Percentiles rank a stretch among this genome's conserved stretches.
Evolutionary conservation across 2,888 invertebrate species (phyloP).

Genomic region (Epinotia demarniana): DNA sequence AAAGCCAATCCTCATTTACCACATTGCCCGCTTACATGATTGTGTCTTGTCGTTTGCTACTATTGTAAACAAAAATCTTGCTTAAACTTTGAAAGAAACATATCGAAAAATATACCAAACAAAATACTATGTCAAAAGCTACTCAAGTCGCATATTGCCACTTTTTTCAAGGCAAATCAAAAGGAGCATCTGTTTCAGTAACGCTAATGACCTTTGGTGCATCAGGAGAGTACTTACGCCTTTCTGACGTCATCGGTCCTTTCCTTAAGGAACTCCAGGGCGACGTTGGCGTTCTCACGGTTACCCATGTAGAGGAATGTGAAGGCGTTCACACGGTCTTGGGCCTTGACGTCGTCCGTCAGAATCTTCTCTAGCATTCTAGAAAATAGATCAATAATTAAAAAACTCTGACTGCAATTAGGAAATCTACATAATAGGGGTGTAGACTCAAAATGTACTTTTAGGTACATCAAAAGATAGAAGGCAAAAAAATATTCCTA

Average conservation of each 20-base stretch:
- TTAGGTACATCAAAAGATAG: too few species aligned
- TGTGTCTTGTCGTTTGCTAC: too few species aligned
- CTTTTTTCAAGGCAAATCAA: not conserved
- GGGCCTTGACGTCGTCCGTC: slow-evolving; percentile 68
- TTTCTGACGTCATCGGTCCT: slow-evolving; percentile 60
- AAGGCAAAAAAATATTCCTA: too few species aligned
- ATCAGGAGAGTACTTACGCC: slow-evolving; percentile 58
- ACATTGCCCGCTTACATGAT: too few species aligned
- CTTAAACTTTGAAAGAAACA: too few species aligned
- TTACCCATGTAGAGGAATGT: slow-evolving; percentile 72
- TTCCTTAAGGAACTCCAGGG: slow-evolving; percentile 66
- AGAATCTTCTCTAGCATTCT: slow-evolving; percentile 62
- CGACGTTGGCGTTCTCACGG: slow-evolving; percentile 64
- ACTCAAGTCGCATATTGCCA: not conserved
- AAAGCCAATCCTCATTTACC: too few species aligned
- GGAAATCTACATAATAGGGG: too few species aligned
- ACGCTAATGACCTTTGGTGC: not conserved
- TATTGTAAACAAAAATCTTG: too few species aligned
- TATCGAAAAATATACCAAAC: too few species aligned
- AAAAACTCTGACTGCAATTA: not conserved
- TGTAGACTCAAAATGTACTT: too few species aligned
- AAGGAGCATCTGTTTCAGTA: not conserved
- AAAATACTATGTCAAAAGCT: too few species aligned
- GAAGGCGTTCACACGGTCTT: slow-evolving; percentile 74
- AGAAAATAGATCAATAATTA: not conserved